A percentile compares a stretch with the other conserved stretches of the same genome.
Conservation (phyloP, 2,888 invertebrate species). For the Dryocosmus kuriphilus region DNA sequence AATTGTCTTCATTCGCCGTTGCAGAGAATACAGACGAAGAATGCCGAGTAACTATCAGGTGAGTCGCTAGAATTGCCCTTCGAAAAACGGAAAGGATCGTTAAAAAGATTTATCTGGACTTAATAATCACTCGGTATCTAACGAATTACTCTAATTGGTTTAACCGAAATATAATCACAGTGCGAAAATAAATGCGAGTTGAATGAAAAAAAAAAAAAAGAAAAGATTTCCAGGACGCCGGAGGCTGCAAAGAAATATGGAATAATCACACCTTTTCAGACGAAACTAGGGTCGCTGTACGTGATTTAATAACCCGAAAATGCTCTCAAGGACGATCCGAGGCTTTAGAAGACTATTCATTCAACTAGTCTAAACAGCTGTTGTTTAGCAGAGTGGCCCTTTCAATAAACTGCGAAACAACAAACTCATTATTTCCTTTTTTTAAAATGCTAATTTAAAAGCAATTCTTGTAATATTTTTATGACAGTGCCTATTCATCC, state of each 20-base stretch:
- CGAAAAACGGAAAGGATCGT: slow-evolving; percentile 28
- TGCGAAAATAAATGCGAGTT: slow-evolving; percentile 44
- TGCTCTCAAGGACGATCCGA: slow-evolving; percentile 37
- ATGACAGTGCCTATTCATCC: too few species aligned
- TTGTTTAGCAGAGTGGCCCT: background rate
- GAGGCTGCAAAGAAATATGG: slow-evolving; percentile 44
- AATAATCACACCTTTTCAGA: slow-evolving; percentile 51
- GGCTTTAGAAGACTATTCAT: slow-evolving; percentile 25
- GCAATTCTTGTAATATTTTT: too few species aligned
- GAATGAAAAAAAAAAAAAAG: slow-evolving; percentile 28
- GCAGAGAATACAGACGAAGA: slow-evolving; percentile 67
- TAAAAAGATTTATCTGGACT: slow-evolving; percentile 41
- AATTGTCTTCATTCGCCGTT: slow-evolving; percentile 42
- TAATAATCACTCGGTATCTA: slow-evolving; percentile 41
- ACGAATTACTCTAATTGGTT: slow-evolving; percentile 44
- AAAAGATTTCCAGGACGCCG: slow-evolving; percentile 36
- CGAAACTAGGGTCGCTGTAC: slow-evolving; percentile 46
- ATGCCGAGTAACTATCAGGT: slow-evolving; percentile 58
- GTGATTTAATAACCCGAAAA: slow-evolving; percentile 52
- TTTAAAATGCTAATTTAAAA: background rate
- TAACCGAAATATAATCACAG: slow-evolving; percentile 50
- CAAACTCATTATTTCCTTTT: background rate
- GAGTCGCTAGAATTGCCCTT: slow-evolving; percentile 48
- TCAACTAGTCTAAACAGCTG: slow-evolving; percentile 21
- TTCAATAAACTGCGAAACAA: background rate